Evolutionary conservation across 1,140 invertebrate species (phyloP), one percentile per base, ranked within the genome.

Genomic region (Pseudomyrmex sp.): DNA sequence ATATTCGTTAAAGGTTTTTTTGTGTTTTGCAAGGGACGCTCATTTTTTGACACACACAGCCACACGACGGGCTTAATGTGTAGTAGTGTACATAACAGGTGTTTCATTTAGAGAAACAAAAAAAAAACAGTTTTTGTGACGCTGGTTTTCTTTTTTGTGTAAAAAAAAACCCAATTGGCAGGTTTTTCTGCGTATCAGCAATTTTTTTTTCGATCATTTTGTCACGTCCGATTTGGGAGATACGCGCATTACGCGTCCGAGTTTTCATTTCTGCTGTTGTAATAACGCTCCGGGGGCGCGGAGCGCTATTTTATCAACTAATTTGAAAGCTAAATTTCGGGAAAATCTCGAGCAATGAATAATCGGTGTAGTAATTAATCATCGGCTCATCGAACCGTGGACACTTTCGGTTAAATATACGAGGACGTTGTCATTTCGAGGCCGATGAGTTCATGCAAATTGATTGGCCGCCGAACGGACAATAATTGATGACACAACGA

Each of bases 111-210:
- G 69, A 54, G 82, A 77, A 52, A 73, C 76, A 88, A 77, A 80
- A 72, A 72, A 26, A 61, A 87, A 75, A 85, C 86, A 50, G 74
- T 89, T 89, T 89, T 89, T 89, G 86, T 88, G 69, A 65, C 83
- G 74, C 74, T 89, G 86, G 83, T 88, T 88, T 88, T 88, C 86
- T 85, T 88, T 35, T 88, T 75, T 83, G 83, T 88, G 83, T 83
- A 84, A 0, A 88, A 88, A 80, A 85, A 35, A 80, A 85, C 84
- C 86, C 88, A 18, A 82, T 83, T 63, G 65, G 80, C 88, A 88
- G 86, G 88, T 88, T 89, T 35, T 85, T 88, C 77, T 73, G 85
- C 58, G 83, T 89, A 87, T 79, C 26, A 79, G 72, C 61, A 87
- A 80, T 68, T 56, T 77, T 62, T 83, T 74, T n/a, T 83, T 73